Base-by-base conservation (phyloP, 92 coral and sea anemone genomes). In the Actinostola sp. region DNA sequence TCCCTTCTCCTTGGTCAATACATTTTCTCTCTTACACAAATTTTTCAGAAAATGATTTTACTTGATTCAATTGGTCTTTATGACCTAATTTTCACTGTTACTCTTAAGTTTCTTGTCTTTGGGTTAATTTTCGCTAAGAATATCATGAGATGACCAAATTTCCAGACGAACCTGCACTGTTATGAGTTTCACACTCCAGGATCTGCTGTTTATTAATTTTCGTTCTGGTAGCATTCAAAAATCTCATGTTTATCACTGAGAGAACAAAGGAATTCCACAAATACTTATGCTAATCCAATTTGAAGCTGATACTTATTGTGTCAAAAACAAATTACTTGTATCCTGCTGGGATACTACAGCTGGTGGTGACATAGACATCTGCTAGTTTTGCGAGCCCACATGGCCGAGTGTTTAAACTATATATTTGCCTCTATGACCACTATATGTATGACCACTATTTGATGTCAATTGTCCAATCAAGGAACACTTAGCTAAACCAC, bases 341-440 rank as follows among this genome's bases (percentile, higher is more conserved):
- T 11, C 72, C 30, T 44, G 58, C 72, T 66, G 72, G 28, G 54
- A 3, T 25, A 30, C 58, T 61, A 45, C 72, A 43, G 72, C 72
- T 43, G 72, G 72, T 66, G 33, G 35, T 13, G 21, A 7, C 8
- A 17, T n/a, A 25, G 49, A 32, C 74, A 72, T 58, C 58, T 58
- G 68, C 78, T 30, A 52, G 59, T 19, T 57, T 57, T 57, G 12
- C 28, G 63, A n/a, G n/a, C n/a, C n/a, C n/a, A n/a, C n/a, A n/a
- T n/a, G n/a, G n/a, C n/a, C n/a, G n/a, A n/a, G n/a, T n/a, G n/a
- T n/a, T n/a, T n/a, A n/a, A n/a, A n/a, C n/a, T 57, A 4, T 4
- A 7, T 57, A 21, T 27, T 57, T 24, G 6, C 25, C 31, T 53
- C 60, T 53, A 6, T 20, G 20, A 48, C 54, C 13, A 48, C 54